These are phyloP conservation scores for Tachystola acroxantha DNA, from an alignment of 2,888 invertebrate genomes.

Conservation along the genomic window DNA sequence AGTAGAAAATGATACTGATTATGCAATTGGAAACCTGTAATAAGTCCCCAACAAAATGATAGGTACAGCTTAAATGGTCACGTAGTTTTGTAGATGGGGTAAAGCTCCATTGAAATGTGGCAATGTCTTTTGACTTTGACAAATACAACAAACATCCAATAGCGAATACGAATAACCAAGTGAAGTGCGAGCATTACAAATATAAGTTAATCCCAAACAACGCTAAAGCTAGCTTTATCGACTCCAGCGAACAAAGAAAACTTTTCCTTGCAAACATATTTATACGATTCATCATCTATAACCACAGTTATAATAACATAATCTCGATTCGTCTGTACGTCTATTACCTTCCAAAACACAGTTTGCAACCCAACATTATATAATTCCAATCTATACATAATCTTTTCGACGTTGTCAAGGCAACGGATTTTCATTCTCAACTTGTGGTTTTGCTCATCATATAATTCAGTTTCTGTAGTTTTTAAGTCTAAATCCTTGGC, in stretches of 20 bases:
- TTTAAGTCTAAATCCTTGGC: constrained; percentile 14
- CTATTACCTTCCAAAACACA: constrained; percentile 30
- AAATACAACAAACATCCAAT: no score
- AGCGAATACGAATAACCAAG: no score
- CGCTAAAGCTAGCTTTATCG: constrained; percentile 37
- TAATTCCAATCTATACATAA: constrained; percentile 33
- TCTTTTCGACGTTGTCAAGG: constrained; percentile 19
- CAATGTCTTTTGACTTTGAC: no score
- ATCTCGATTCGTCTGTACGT: constrained; percentile 14
- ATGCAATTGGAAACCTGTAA: no score
- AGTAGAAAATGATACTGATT: no score
- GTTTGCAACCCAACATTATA: constrained; percentile 37
- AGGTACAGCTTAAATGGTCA: no score
- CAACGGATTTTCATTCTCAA: constrained; percentile 31
- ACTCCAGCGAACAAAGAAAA: constrained; percentile 40
- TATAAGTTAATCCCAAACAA: constrained; percentile 27
- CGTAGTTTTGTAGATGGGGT: no score
- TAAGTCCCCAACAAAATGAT: no score
- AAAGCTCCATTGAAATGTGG: no score
- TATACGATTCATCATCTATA: constrained; percentile 34
- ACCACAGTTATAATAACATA: constrained; percentile 20
- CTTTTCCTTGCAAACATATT: constrained; percentile 29
- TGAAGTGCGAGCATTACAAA: no score
- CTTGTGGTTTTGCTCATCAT: constrained; percentile 15
- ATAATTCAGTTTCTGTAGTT: constrained; percentile 10